Base-by-base conservation (phyloP, 2,113 vertebrate species). In the Larimichthys crocea region DNA sequence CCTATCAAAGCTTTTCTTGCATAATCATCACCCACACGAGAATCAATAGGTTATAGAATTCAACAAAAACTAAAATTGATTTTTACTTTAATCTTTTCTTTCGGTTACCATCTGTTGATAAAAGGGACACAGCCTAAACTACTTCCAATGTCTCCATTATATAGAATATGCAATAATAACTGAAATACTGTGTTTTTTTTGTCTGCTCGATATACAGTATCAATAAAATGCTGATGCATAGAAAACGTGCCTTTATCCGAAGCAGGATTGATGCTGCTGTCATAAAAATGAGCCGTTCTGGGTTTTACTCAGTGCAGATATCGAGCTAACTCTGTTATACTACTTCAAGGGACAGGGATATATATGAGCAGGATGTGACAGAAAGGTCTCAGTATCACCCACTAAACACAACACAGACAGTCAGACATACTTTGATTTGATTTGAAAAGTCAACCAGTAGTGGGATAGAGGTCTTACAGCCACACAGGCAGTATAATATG, bases 11-110 rank as follows among this genome's bases (percentile, higher is more conserved):
- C 63, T 63, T 74, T 29, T 86, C 76, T 89, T 90, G 65, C 61
- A 70, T 81, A 86, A 89, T 20, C 44, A 62, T 70, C 67, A 60
- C 80, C 56, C 73, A 76, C 80, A 26, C 75, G 87, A 24, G 40
- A 86, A 84, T 86, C 77, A 72, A 83, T 82, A 61, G 35, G 7
- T 63, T 65, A 17, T 19, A 59, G 8, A 63, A 83, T 83, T 76
- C 56, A 71, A 64, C 16, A 63, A 80, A 80, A 68, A 61, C 50
- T 40, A 24, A 63, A 1, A 35, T 14, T 48, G 17, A 17, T 20
- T 60, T 66, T 60, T 61, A 22, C n/a, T 46, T 63, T 15, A 52
- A 80, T 24, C 35, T 40, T 40, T 40, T 19, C 12, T 20, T 57
- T 65, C 44, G 17, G 15, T 48, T 48, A 48, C 10, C 65, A 76